These are phyloP conservation scores for Morus bassanus DNA, from an alignment of 2,797 vertebrate genomes.

Conservation along the genomic window DNA sequence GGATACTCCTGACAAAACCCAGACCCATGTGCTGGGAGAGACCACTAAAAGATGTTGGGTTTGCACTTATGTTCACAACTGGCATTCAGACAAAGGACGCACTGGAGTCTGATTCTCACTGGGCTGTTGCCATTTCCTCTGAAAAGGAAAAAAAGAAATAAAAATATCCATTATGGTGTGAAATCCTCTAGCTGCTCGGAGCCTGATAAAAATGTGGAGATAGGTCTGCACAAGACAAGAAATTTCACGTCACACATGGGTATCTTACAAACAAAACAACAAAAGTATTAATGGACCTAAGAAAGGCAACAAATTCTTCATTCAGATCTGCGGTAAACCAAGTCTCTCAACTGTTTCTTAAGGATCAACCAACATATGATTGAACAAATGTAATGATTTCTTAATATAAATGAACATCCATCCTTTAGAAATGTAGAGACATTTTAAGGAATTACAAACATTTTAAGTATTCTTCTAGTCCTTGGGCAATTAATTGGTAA, in stretches of 20 bases:
- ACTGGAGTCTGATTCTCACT: not conserved
- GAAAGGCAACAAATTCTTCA: not conserved
- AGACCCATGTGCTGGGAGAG: not conserved
- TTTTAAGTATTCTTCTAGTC: not conserved
- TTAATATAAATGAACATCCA: not conserved
- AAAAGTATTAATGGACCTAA: not conserved
- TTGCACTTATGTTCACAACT: not conserved
- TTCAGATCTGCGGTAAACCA: not conserved
- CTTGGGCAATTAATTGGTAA: not conserved
- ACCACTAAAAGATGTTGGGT: not conserved
- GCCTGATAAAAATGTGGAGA: not conserved
- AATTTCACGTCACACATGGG: not conserved
- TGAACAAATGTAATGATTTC: not conserved
- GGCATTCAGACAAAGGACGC: not conserved
- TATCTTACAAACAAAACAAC: not conserved
- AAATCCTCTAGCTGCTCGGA: not conserved
- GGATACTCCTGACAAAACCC: not conserved
- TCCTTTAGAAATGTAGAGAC: not conserved
- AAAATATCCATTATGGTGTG: not conserved
- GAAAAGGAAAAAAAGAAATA: not conserved
- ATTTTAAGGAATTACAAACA: not conserved
- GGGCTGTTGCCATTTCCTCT: not conserved
- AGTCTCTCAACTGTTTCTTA: not conserved
- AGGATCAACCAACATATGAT: not conserved
- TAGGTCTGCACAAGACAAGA: not conserved